phyloP scores from a whole-genome alignment of 2,888 invertebrate species.

The Ormyrus nitidulus region DNA sequence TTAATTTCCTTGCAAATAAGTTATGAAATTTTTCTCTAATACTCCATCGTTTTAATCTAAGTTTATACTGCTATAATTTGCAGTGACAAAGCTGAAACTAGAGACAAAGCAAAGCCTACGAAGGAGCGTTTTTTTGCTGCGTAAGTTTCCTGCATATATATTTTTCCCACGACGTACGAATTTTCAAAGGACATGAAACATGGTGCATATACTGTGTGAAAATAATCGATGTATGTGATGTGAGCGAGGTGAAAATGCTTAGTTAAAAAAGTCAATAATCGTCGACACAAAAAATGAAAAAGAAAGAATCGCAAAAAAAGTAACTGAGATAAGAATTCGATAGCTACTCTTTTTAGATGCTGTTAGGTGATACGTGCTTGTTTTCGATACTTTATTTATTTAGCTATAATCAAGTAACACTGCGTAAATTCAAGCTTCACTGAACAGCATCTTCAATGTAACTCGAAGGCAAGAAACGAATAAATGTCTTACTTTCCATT shows the following conservation, averaged over 20 bases:
- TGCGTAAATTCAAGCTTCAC: slow-evolving; percentile 10
- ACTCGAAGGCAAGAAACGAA: slow-evolving; percentile 9
- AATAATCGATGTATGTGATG: slow-evolving; percentile 5
- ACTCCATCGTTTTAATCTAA: slow-evolving; percentile 11
- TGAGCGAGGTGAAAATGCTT: slow-evolving; percentile 56
- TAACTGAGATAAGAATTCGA: slow-evolving; percentile 6
- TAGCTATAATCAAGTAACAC: slow-evolving; percentile 20
- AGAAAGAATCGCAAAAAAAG: slow-evolving; percentile 13
- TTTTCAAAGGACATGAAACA: slow-evolving; percentile 8
- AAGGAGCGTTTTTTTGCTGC: slow-evolving; percentile 19
- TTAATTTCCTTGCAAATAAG: background rate
- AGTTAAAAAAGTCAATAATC: slow-evolving; percentile 57
- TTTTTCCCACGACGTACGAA: slow-evolving; percentile 40
- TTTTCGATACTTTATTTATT: slow-evolving; percentile 37
- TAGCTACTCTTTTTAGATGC: slow-evolving; percentile 24
- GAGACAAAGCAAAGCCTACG: slow-evolving; percentile 2
- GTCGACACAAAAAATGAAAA: slow-evolving; percentile 50
- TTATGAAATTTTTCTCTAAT: background rate
- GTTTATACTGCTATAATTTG: slow-evolving; percentile 15
- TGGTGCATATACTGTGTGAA: slow-evolving; percentile 29
- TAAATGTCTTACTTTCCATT: slow-evolving; percentile 30
- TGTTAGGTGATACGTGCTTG: slow-evolving; percentile 24
- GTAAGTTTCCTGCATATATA: slow-evolving; percentile 35
- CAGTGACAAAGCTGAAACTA: background rate
- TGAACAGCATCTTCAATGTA: slow-evolving; percentile 23